Conservation (phyloP, 2,797 vertebrate species). For the Microctenopoma lineatum region DNA sequence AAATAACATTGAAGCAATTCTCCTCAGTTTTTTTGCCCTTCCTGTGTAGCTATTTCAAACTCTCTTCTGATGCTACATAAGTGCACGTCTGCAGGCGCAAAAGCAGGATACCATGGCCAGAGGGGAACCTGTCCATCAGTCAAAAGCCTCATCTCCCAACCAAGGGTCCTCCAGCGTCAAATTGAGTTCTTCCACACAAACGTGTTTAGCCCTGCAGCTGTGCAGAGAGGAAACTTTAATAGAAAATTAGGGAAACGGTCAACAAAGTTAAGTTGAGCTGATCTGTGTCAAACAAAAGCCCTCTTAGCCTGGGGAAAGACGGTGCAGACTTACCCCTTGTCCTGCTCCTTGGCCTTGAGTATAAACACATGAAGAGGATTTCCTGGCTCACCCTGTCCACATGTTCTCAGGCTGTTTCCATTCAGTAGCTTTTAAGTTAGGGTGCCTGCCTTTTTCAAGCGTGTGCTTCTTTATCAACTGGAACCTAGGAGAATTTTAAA, state of each 20-base stretch:
- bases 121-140: slow-evolving; percentile 70
- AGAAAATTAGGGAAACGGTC: slow-evolving; percentile 69
- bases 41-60: slow-evolving; percentile 41
- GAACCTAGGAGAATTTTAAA: slow-evolving; percentile 60
- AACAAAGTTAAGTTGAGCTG: slow-evolving; percentile 72
- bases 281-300: slow-evolving; percentile 70
- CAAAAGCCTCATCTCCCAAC: slow-evolving; percentile 64
- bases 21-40: slow-evolving; percentile 32
- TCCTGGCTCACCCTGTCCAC: slow-evolving; percentile 41
- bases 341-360: slow-evolving; percentile 61
- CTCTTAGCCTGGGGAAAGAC: slow-evolving; percentile 65
- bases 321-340: slow-evolving; percentile 38
- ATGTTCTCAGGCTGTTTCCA: slow-evolving; percentile 66
- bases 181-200: slow-evolving; percentile 61
- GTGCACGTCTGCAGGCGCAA: slow-evolving; percentile 34
- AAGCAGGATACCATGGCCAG: slow-evolving; percentile 59
- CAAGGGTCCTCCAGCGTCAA: slow-evolving; percentile 62
- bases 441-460: slow-evolving; percentile 61
- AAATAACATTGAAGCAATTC: slow-evolving; percentile 49
- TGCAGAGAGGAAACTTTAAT: slow-evolving; percentile 65
- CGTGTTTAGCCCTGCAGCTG: slow-evolving; percentile 71
- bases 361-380: slow-evolving; percentile 74
- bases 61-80: slow-evolving; percentile 46
- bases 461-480: slow-evolving; percentile 65
- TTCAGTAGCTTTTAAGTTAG: slow-evolving; percentile 68